Conservation (phyloP, 2,113 vertebrate genomes). For the Eulemur macaco region DNA sequence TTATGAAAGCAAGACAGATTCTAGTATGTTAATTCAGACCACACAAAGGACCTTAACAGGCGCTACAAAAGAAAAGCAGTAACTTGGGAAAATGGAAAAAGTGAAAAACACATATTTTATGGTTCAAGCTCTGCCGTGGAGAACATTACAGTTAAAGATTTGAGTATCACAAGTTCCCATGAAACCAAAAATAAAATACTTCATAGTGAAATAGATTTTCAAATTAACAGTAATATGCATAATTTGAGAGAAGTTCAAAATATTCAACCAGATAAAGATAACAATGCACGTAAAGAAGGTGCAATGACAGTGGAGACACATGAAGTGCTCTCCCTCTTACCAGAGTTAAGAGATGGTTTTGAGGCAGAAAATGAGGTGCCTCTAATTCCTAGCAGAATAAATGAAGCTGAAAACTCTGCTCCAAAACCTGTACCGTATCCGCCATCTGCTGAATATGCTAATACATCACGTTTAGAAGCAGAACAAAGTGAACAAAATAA, state of each 20-base stretch:
- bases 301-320: neutral
- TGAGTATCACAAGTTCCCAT: neutral
- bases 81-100: conserved; percentile 2
- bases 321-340: neutral
- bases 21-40: neutral
- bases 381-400: conserved; percentile 66
- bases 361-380: conserved; percentile 48
- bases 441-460: conserved; percentile 36
- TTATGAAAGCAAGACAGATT: neutral
- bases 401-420: conserved; percentile 62
- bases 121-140: neutral
- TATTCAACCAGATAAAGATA: conserved; percentile 46
- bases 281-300: neutral
- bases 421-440: neutral
- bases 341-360: conserved; percentile 59
- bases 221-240: neutral
- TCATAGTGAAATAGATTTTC: neutral
- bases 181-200: conserved; percentile 33
- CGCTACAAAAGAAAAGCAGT: neutral
- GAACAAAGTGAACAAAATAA: conserved; percentile 66
- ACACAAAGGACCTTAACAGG: neutral
- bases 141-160: neutral
- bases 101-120: neutral
- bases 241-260: conserved; percentile 17
- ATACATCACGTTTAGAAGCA: conserved; percentile 29